Evolutionary conservation across 1,140 invertebrate species (phyloP).

Genomic region (Aporrectodea caliginosa): DNA sequence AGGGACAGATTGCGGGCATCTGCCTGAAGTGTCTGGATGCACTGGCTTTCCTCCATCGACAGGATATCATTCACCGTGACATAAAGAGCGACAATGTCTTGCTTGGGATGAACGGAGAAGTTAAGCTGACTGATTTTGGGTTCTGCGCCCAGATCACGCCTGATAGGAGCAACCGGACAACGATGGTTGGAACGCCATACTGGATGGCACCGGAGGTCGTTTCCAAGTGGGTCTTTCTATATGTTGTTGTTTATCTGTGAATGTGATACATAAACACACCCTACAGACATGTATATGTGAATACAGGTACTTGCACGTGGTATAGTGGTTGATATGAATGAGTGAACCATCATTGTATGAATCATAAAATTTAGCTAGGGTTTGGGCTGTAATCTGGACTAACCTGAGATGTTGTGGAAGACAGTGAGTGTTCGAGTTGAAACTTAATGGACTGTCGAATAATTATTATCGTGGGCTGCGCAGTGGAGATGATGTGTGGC

Average conservation of each 20-base stretch:
- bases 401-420: too few relatives aligned
- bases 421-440: too few relatives aligned
- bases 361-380: too few relatives aligned
- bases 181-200: conserved; percentile 56
- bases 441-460: too few relatives aligned
- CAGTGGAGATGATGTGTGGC: too few relatives aligned
- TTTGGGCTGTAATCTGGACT: too few relatives aligned
- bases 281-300: too few relatives aligned
- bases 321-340: too few relatives aligned
- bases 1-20: conserved; percentile 94
- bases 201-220: conserved; percentile 54
- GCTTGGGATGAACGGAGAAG: conserved; percentile 51
- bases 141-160: conserved; percentile 53
- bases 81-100: conserved; percentile 59
- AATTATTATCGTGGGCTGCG: too few relatives aligned
- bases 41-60: conserved; percentile 6
- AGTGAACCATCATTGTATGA: too few relatives aligned
- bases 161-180: conserved; percentile 46
- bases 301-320: too few relatives aligned
- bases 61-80: conserved; percentile 40
- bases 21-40: conserved; percentile 65
- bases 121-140: conserved; percentile 57
- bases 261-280: conserved; percentile 60
- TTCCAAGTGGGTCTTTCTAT: conserved; percentile 26
- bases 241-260: neutral